phyloP scores from a whole-genome alignment of 2,113 vertebrate genomes.

The Orcinus orca region DNA sequence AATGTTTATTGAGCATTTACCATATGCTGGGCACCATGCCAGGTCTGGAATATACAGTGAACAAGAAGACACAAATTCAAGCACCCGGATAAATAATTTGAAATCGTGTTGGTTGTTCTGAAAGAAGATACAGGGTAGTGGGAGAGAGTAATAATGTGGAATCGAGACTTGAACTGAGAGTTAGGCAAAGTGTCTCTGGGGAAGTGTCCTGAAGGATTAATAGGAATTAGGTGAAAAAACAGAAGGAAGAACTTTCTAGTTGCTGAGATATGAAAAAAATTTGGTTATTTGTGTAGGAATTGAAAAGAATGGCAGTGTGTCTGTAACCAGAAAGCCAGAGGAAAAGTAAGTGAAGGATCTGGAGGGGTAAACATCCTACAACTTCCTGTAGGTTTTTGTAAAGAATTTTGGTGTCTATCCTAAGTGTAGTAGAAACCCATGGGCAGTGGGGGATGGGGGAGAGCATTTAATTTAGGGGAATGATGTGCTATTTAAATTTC shows the following conservation, averaged over 20 bases:
- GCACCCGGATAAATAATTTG: constrained; percentile 5
- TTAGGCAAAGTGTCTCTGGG: background rate
- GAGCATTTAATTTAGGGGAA: background rate
- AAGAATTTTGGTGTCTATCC: background rate
- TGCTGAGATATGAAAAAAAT: background rate
- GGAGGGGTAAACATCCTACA: too few species aligned
- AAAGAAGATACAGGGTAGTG: background rate
- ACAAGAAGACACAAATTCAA: constrained; percentile 13
- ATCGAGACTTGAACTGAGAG: background rate
- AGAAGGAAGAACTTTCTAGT: background rate
- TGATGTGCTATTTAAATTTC: background rate
- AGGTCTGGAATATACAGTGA: constrained; percentile 25
- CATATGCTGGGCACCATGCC: constrained; percentile 43
- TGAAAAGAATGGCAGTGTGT: background rate
- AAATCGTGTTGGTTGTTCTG: background rate
- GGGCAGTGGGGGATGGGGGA: accelerated
- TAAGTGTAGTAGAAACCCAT: background rate
- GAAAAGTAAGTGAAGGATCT: background rate
- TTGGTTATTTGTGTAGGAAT: background rate
- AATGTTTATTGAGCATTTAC: constrained; percentile 68
- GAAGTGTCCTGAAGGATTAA: background rate
- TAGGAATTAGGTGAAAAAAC: background rate
- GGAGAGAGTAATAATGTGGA: background rate
- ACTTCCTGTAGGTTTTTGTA: background rate
- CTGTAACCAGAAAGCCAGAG: background rate